A percentile compares a stretch with the other conserved stretches of the same genome.
phyloP scores from a whole-genome alignment of 2,888 invertebrate species.

The Byasa hedistus region DNA sequence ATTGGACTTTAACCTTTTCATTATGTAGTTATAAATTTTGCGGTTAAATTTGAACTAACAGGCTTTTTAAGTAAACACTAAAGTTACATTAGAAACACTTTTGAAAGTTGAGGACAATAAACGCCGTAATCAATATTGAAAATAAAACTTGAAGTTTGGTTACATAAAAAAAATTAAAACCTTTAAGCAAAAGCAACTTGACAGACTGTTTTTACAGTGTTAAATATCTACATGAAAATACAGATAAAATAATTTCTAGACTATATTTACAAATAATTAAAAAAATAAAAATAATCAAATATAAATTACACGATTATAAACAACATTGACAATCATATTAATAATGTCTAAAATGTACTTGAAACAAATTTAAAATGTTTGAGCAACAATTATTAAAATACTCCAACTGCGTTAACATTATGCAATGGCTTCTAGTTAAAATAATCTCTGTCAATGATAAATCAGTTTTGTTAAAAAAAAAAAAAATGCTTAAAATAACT shows the following conservation, averaged over 20 bases:
- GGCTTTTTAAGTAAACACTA: not conserved
- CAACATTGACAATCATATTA: not conserved
- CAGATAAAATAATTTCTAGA: not conserved
- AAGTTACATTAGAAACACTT: no score
- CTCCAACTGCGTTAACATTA: conserved; percentile 9
- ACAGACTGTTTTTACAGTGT: no score
- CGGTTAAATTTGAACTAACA: conserved; percentile 1
- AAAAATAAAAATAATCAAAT: conserved; percentile 6
- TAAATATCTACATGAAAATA: no score
- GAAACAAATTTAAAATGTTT: conserved; percentile 3
- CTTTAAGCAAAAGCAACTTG: no score
- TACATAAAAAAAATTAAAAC: no score
- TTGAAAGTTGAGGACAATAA: no score
- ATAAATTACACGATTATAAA: not conserved
- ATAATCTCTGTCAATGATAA: not conserved
- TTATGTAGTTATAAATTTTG: not conserved
- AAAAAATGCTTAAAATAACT: not conserved
- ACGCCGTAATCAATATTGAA: no score
- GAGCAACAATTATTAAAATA: conserved; percentile 14
- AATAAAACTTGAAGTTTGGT: no score
- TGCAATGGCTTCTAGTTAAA: not conserved
- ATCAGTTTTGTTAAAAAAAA: conserved; percentile 7
- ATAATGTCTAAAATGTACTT: not conserved
- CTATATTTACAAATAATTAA: conserved; percentile 6
- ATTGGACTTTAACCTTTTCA: no score